These are phyloP conservation scores for Venturia canescens DNA, from an alignment of 1,140 invertebrate genomes.

Conservation along the genomic window DNA sequence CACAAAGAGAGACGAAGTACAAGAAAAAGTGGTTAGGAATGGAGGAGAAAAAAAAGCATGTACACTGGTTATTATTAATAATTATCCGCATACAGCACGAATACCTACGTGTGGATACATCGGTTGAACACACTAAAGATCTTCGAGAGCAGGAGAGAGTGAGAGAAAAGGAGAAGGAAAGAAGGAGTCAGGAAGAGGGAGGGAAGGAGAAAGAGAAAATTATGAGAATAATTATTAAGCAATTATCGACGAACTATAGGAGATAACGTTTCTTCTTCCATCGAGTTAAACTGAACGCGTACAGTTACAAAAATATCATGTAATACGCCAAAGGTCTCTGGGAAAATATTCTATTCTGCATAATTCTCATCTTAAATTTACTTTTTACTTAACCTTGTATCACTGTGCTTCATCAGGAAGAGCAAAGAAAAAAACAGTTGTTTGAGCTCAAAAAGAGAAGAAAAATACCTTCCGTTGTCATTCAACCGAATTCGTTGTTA, in stretches of 20 bases:
- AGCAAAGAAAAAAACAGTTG: background rate
- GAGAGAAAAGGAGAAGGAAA: background rate
- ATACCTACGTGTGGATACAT: background rate
- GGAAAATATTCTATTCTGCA: background rate
- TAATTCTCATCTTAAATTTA: background rate
- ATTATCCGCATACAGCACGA: background rate
- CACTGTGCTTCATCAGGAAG: background rate
- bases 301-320: conserved; percentile 3
- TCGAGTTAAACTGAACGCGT: background rate
- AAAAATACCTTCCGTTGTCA: too few species aligned
- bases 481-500: too few species aligned
- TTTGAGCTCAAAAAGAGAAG: background rate
- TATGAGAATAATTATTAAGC: conserved; percentile 13
- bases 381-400: background rate
- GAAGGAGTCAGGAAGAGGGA: background rate
- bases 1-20: too few species aligned
- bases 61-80: background rate
- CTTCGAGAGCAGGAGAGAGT: background rate
- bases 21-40: background rate
- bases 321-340: background rate
- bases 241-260: conserved; percentile 1
- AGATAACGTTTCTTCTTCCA: conserved; percentile 2
- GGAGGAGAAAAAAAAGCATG: background rate
- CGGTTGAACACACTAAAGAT: background rate
- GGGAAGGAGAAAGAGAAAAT: background rate